A percentile compares a stretch with the other conserved stretches of the same genome.
These are phyloP conservation scores for Eretmocerus hayati DNA, from an alignment of 2,888 invertebrate genomes.

Conservation along the genomic window DNA sequence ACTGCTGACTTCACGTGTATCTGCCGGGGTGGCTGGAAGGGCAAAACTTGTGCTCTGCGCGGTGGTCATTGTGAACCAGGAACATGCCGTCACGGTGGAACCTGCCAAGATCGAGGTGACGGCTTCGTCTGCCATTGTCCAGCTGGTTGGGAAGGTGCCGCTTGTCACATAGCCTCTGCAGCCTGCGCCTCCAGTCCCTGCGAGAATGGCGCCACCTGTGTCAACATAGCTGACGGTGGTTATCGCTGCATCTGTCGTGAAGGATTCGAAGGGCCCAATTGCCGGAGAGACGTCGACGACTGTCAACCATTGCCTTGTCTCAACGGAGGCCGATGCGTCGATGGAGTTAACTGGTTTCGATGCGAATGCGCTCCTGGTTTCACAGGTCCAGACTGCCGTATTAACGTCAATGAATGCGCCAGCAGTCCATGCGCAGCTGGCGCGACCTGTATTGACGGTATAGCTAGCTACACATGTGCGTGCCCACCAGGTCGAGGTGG, in stretches of 20 bases:
- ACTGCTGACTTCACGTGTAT: constrained; percentile 62
- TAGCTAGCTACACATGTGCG: constrained; percentile 65
- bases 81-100: constrained; percentile 53
- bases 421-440: constrained; percentile 72
- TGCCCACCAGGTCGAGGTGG: constrained; percentile 67
- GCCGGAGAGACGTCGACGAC: constrained; percentile 49
- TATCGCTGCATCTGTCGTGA: constrained; percentile 46
- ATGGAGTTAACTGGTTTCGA: constrained; percentile 80
- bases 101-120: constrained; percentile 49
- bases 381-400: constrained; percentile 71
- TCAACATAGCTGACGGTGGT: constrained; percentile 42
- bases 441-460: constrained; percentile 71
- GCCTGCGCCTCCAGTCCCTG: constrained; percentile 43
- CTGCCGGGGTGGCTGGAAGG: constrained; percentile 63
- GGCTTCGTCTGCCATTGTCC: constrained; percentile 51
- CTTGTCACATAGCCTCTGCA: constrained; percentile 47
- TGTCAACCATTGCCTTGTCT: constrained; percentile 71
- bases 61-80: constrained; percentile 52
- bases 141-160: constrained; percentile 52
- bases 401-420: constrained; percentile 75
- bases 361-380: constrained; percentile 82
- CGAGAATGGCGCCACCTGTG: constrained; percentile 44
- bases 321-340: constrained; percentile 81
- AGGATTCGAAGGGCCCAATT: constrained; percentile 45
- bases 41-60: constrained; percentile 51